Evolutionary conservation across 2,797 vertebrate genomes (phyloP).

Genomic region (Megaceryle alcyon): DNA sequence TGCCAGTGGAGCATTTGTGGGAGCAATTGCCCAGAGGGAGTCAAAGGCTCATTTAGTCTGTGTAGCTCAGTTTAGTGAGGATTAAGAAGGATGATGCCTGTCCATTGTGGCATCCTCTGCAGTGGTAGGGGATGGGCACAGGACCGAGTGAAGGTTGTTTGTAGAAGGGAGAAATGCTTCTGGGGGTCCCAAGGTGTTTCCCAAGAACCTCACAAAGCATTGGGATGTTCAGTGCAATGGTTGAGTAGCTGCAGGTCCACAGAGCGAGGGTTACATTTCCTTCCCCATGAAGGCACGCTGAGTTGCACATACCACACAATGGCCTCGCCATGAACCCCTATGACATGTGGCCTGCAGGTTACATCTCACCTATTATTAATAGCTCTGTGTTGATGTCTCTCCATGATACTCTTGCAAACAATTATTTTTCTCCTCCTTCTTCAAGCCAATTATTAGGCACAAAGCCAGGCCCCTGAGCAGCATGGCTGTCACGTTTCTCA

Average conservation of each 20-base stretch:
- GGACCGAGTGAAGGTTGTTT: fast-evolving
- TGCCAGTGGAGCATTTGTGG: fast-evolving
- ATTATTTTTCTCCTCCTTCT: conserved; percentile 11
- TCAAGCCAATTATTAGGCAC: not conserved
- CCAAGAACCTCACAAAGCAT: not conserved
- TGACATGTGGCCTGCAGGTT: conserved; percentile 19
- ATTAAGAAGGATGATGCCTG: not conserved
- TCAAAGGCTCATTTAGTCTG: not conserved
- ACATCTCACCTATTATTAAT: not conserved
- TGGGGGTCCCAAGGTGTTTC: not conserved
- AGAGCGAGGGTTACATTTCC: not conserved
- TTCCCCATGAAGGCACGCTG: not conserved
- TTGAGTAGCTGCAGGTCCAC: not conserved
- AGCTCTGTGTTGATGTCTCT: not conserved
- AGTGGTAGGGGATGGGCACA: not conserved
- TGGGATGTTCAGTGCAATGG: not conserved
- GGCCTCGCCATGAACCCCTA: not conserved
- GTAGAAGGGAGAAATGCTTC: not conserved
- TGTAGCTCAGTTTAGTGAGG: not conserved
- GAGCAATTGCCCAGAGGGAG: not conserved
- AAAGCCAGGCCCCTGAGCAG: conserved; percentile 28
- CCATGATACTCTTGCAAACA: not conserved
- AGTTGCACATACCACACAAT: not conserved
- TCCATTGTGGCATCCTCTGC: not conserved
- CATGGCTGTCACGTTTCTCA: conserved; percentile 42